Percentiles rank a stretch among this genome's conserved stretches.
Evolutionary conservation across 1,140 invertebrate species (phyloP).

Genomic region (Dendrolimus punctatus): DNA sequence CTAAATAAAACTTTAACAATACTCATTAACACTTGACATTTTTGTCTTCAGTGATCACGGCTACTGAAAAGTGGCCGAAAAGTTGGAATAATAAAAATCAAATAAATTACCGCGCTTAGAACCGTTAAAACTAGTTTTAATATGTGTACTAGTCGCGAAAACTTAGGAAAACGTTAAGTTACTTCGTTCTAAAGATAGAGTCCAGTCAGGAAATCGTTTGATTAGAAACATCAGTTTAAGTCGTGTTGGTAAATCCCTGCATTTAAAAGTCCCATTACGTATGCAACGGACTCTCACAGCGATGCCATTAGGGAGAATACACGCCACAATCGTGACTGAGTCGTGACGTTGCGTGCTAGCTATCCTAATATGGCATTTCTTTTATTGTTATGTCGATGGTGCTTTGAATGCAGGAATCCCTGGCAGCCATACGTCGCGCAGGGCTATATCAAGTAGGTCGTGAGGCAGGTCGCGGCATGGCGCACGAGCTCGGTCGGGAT

Average conservation of each 20-base stretch:
- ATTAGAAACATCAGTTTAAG: no score
- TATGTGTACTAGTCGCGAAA: no score
- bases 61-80: no score
- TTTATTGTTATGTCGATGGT: slow-evolving; percentile 6
- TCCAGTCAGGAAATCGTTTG: no score
- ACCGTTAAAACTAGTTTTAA: no score
- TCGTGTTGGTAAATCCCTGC: not conserved
- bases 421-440: slow-evolving; percentile 1
- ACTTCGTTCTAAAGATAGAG: no score
- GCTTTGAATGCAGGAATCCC: not conserved
- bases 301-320: slow-evolving; percentile 12
- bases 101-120: no score
- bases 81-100: no score
- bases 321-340: slow-evolving; percentile 15
- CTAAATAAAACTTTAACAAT: no score
- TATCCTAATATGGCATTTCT: slow-evolving; percentile 10
- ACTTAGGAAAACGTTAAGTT: no score
- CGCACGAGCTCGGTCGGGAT: slow-evolving; percentile 19
- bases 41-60: no score
- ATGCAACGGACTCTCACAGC: slow-evolving; percentile 4
- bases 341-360: slow-evolving; percentile 12
- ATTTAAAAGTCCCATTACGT: slow-evolving; percentile 5
- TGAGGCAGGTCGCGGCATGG: slow-evolving; percentile 44
- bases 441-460: slow-evolving; percentile 29
- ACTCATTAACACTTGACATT: no score